These are phyloP conservation scores for Colossoma macropomum DNA, from an alignment of 2,113 vertebrate genomes.

Conservation along the genomic window DNA sequence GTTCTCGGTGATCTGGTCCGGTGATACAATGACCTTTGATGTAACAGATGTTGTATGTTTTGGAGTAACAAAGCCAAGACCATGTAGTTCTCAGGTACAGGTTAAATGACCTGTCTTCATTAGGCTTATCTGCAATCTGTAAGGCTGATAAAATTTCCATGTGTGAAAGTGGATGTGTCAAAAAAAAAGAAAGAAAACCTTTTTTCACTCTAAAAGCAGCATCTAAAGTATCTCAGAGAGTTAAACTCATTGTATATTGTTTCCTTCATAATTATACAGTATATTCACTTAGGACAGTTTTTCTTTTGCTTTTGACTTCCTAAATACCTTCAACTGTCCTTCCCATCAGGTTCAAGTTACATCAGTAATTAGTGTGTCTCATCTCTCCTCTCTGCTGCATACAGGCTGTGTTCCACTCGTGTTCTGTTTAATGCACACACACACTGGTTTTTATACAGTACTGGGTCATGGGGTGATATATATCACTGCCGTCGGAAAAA, in stretches of 20 bases:
- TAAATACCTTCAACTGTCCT: constrained; percentile 38
- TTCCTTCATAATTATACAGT: neutral
- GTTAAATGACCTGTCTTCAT: neutral
- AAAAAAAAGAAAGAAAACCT: neutral
- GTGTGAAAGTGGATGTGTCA: neutral
- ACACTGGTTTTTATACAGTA: neutral
- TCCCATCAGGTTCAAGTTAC: constrained; percentile 49
- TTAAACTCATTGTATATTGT: too few species aligned
- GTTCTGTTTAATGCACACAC: neutral
- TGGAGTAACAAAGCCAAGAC: neutral
- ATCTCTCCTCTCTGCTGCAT: constrained; percentile 17
- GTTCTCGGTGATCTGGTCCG: neutral
- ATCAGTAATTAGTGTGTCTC: constrained; percentile 47
- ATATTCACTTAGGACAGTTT: constrained; percentile 3
- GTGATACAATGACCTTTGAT: neutral
- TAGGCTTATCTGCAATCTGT: neutral
- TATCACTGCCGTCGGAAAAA: too few species aligned
- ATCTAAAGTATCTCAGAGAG: neutral
- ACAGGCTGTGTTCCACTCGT: constrained; percentile 7
- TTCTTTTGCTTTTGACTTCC: neutral
- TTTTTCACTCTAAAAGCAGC: neutral
- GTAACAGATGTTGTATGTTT: neutral
- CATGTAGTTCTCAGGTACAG: neutral
- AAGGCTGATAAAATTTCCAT: neutral
- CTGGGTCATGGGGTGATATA: too few species aligned